Base-by-base conservation (phyloP, 2,113 vertebrate species). In the Gopherus flavomarginatus region DNA sequence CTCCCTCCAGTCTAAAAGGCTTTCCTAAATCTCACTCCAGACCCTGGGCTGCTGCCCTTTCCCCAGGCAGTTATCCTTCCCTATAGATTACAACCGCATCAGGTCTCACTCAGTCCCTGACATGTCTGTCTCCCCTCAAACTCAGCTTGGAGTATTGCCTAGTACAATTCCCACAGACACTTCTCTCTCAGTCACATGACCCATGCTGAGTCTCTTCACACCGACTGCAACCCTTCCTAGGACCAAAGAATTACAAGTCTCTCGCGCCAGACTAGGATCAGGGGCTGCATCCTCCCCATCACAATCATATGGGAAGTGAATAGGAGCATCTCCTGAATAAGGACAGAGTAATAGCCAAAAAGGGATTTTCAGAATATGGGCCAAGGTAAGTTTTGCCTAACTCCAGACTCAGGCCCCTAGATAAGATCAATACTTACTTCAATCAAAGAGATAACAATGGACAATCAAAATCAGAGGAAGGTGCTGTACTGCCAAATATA, bases 261-360 rank as follows among this genome's bases (percentile, higher is more conserved):
- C 83, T 52, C n/a, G 35, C 50, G 14, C 42, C 44, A 0, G 0
- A 16, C 31, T 53, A 72, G 42, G 35, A 44, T 79, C 57, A 77
- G 0, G 0, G 8, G 14, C 53, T 42, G 65, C 26, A 11, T 22
- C 1, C 9, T 1, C 9, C 59, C 29, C 5, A 35, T 2, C n/a
- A 52, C 47, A 27, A 1, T 35, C 84, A 83, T 42, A 77, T 21
- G 7, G 16, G 47, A 38, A 88, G 42, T 17, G 90, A 52, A 22
- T n/a, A 91, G 11, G 26, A 7, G 17, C 31, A 88, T 81, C 53
- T 57, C 2, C 91, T 65, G 21, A 0, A 0, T 0, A 52, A 42
- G 14, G 53, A 8, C 1, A 9, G 44, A 52, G 11, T 59, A 10
- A 27, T 86, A 72, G 27, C 31, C 31, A 72, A 52, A 31, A 35